Evolutionary conservation across 92 coral and sea anemone species (phyloP).

Genomic region (Epizoanthus scotinus): DNA sequence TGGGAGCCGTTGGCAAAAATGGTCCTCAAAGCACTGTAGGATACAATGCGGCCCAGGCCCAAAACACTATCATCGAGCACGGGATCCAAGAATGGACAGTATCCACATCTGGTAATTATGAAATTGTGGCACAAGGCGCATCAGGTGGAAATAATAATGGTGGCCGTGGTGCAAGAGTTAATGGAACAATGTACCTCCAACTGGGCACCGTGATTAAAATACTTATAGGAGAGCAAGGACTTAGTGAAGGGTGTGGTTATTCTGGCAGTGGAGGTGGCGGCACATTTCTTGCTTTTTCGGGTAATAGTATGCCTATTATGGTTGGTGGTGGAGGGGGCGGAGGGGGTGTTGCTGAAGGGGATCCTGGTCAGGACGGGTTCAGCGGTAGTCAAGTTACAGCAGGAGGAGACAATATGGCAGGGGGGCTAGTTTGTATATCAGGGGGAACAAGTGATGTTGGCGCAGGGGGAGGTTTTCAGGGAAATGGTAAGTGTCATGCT

Average conservation of each 20-base stretch:
- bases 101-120: slow-evolving; percentile 26
- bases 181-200: slow-evolving; percentile 33
- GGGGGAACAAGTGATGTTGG: neutral
- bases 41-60: neutral
- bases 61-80: neutral
- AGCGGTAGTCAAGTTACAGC: slow-evolving; percentile 3
- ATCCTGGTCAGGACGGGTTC: slow-evolving; percentile 30
- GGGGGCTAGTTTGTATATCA: slow-evolving; percentile 25
- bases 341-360: slow-evolving; percentile 26
- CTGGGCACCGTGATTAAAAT: slow-evolving; percentile 32
- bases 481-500: slow-evolving; percentile 2
- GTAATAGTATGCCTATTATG: slow-evolving; percentile 4
- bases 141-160: slow-evolving; percentile 27
- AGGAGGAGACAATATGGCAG: slow-evolving; percentile 32
- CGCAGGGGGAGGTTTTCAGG: slow-evolving; percentile 22
- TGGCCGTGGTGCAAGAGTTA: slow-evolving; percentile 26
- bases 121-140: slow-evolving; percentile 20
- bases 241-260: neutral
- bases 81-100: slow-evolving; percentile 32
- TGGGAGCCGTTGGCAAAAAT: slow-evolving; percentile 33
- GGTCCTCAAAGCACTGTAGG: neutral
- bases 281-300: slow-evolving; percentile 23
- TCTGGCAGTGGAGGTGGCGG: slow-evolving; percentile 41
- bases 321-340: slow-evolving; percentile 43
- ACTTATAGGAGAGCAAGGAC: slow-evolving; percentile 25